phyloP scores from a whole-genome alignment of 2,888 invertebrate species.

The Agonum fuliginosum region DNA sequence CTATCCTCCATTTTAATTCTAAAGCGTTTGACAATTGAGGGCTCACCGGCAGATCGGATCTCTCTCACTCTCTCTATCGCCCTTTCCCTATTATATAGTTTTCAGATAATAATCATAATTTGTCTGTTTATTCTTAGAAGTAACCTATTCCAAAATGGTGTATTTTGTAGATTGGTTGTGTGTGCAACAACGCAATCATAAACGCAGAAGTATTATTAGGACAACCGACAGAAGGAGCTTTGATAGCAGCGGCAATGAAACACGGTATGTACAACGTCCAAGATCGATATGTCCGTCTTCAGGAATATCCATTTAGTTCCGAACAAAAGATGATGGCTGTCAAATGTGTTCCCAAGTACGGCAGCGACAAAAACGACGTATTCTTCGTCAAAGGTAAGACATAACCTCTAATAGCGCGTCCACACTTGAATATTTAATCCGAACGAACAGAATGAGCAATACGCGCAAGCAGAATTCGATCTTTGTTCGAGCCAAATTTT shows the following conservation, averaged over 20 bases:
- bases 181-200: conserved; percentile 97
- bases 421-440: too few relatives aligned
- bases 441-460: too few relatives aligned
- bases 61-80: too few relatives aligned
- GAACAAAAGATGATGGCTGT: conserved; percentile 99
- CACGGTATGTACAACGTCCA: conserved; percentile 88
- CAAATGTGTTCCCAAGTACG: conserved; percentile 88
- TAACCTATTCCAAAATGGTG: conserved; percentile 4
- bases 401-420: too few relatives aligned
- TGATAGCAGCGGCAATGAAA: conserved; percentile 94
- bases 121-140: too few relatives aligned
- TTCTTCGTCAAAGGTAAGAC: conserved; percentile 85
- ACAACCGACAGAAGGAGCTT: conserved; percentile 98
- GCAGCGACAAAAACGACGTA: conserved; percentile 84
- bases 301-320: conserved; percentile 97
- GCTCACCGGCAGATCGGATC: too few relatives aligned
- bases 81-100: too few relatives aligned
- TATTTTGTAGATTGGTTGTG: conserved; percentile 80
- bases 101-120: too few relatives aligned
- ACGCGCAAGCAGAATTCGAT: too few relatives aligned
- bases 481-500: too few relatives aligned
- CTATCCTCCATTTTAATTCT: too few relatives aligned
- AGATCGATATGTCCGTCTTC: conserved; percentile 88
- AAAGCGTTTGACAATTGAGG: too few relatives aligned
- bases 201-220: conserved; percentile 90